A percentile compares a stretch with the other conserved stretches of the same genome.
These are phyloP conservation scores for Buphagus erythrorhynchus DNA, from an alignment of 2,797 vertebrate genomes.

Conservation along the genomic window DNA sequence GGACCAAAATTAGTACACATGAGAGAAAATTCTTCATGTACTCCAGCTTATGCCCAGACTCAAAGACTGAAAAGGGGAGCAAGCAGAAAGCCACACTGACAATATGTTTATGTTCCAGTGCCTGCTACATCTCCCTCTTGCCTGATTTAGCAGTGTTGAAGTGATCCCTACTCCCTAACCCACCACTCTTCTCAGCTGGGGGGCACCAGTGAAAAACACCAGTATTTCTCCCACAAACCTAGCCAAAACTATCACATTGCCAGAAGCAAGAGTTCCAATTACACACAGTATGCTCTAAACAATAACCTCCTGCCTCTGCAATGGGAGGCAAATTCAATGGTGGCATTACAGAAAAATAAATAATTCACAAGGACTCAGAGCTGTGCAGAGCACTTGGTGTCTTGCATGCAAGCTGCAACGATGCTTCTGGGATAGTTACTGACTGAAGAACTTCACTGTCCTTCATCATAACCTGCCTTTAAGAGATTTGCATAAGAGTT, in stretches of 20 bases:
- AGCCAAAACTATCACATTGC: not conserved
- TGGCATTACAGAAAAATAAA: not conserved
- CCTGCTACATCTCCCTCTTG: not conserved
- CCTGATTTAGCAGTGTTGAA: not conserved
- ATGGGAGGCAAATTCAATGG: not conserved
- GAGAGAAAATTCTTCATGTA: not conserved
- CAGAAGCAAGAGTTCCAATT: not conserved
- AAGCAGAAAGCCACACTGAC: not conserved
- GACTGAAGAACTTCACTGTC: not conserved
- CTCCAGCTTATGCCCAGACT: not conserved
- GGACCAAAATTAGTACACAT: not conserved
- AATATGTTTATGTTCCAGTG: not conserved
- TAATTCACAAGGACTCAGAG: not conserved
- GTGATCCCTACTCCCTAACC: fast-evolving
- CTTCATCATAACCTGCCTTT: not conserved
- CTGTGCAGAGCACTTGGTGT: fast-evolving
- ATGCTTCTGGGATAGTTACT: not conserved
- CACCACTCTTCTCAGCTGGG: not conserved
- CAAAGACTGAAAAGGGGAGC: not conserved
- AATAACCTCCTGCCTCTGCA: not conserved
- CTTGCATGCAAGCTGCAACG: not conserved
- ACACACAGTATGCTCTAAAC: not conserved
- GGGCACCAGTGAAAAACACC: not conserved
- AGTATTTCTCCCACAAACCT: not conserved
- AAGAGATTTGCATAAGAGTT: not conserved